These are phyloP conservation scores for Enteromius anoplus DNA, from an alignment of 2,797 vertebrate genomes.

Conservation along the genomic window DNA sequence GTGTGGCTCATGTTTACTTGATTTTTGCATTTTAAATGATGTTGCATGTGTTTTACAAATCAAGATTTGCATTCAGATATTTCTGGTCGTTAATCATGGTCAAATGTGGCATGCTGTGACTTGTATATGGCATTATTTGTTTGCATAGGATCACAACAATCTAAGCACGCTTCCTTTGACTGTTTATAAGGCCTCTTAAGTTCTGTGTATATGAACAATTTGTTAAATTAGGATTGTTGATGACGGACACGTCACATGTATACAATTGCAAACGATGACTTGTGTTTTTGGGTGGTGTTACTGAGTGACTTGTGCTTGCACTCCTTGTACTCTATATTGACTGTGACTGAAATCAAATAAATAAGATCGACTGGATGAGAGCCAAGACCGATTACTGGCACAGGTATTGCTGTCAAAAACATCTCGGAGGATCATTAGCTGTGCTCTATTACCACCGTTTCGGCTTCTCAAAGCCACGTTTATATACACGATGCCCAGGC, in stretches of 20 bases:
- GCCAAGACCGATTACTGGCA: constrained; percentile 71
- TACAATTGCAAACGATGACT: constrained; percentile 31
- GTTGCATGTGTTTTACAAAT: constrained; percentile 12
- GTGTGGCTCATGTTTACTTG: not conserved
- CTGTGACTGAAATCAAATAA: constrained; percentile 74
- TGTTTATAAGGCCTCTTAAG: not conserved
- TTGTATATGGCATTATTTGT: constrained; percentile 9
- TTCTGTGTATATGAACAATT: not conserved
- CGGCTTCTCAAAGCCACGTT: constrained; percentile 58
- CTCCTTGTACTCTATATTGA: constrained; percentile 56
- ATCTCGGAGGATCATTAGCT: constrained; percentile 75
- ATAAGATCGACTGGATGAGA: constrained; percentile 62
- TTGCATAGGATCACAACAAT: constrained; percentile 7
- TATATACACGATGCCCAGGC: constrained; percentile 40
- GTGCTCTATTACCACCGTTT: constrained; percentile 67
- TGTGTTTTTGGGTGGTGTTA: constrained; percentile 29
- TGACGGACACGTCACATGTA: constrained; percentile 31
- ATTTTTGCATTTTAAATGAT: constrained; percentile 21
- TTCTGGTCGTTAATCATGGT: constrained; percentile 18
- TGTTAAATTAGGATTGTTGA: constrained; percentile 33
- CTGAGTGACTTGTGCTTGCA: constrained; percentile 60
- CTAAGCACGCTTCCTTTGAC: not conserved
- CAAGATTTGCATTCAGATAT: constrained; percentile 15
- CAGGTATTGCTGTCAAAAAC: constrained; percentile 73
- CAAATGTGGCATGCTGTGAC: not conserved